Evolutionary conservation across 2,888 invertebrate genomes (phyloP).

Genomic region (Pasiphila rectangulata): DNA sequence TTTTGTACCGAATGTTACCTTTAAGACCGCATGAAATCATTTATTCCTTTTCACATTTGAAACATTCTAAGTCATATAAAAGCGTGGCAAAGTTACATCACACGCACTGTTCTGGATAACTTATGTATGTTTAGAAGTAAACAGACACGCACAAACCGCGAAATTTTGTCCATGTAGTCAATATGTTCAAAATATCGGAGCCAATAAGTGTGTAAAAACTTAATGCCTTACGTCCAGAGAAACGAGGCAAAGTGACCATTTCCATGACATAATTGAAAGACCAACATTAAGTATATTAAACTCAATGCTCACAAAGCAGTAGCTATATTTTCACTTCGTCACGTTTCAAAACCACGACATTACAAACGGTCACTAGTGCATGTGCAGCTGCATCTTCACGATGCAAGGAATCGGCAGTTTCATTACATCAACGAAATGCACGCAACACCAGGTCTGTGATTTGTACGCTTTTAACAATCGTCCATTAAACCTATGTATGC

Average conservation of each 20-base stretch:
- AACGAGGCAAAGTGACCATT: conserved; percentile 18
- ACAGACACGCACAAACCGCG: conserved; percentile 35
- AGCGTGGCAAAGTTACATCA: conserved; percentile 38
- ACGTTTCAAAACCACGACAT: conserved; percentile 11
- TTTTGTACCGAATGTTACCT: conserved; percentile 25
- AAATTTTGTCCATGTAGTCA: conserved; percentile 22
- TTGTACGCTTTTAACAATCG: conserved; percentile 78
- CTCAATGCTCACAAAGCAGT: background rate
- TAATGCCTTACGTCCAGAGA: conserved; percentile 21
- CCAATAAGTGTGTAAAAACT: conserved; percentile 23
- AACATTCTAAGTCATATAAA: conserved; percentile 16
- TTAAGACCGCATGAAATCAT: conserved; percentile 17
- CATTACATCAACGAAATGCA: conserved; percentile 20
- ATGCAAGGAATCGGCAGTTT: conserved; percentile 6
- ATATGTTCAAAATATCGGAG: conserved; percentile 19
- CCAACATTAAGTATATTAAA: conserved; percentile 9
- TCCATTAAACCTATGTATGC: conserved; percentile 63
- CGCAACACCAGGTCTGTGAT: conserved; percentile 56
- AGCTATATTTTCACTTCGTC: conserved; percentile 11
- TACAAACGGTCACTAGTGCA: conserved; percentile 17
- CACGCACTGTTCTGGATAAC: conserved; percentile 79
- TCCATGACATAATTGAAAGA: conserved; percentile 6
- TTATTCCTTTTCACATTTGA: conserved; percentile 6
- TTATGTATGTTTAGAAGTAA: conserved; percentile 74
- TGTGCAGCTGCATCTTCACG: conserved; percentile 11